Percentiles rank a stretch among this genome's conserved stretches.
phyloP scores from a whole-genome alignment of 2,888 invertebrate species.

The Rhodophaea formosa region DNA sequence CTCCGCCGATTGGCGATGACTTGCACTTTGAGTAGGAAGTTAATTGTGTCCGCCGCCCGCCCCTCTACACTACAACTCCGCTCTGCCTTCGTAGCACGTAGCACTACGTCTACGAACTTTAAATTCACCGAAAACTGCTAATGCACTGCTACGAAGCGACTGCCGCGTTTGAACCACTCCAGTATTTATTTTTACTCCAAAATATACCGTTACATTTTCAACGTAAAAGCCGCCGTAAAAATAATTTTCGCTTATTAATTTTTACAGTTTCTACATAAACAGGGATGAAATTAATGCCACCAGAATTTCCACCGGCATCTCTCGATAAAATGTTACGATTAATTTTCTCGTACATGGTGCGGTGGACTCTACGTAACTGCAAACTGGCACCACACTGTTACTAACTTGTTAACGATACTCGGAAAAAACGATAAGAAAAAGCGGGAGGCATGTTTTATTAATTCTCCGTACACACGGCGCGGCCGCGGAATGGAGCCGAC shows the following conservation, averaged over 20 bases:
- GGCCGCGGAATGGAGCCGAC: constrained; percentile 71
- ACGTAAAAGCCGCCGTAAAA: constrained; percentile 36
- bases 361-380: constrained; percentile 50
- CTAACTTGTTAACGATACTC: constrained; percentile 65
- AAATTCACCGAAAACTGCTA: constrained; percentile 44
- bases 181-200: not conserved
- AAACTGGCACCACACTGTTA: constrained; percentile 55
- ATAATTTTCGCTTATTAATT: constrained; percentile 42
- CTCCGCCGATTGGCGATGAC: constrained; percentile 70
- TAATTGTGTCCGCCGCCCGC: constrained; percentile 59
- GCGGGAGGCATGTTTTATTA: constrained; percentile 75
- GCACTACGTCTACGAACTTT: constrained; percentile 44
- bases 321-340: constrained; percentile 48
- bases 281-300: constrained; percentile 29
- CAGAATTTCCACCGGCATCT: constrained; percentile 35
- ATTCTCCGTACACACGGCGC: constrained; percentile 73
- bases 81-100: constrained; percentile 28
- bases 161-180: constrained; percentile 25
- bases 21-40: constrained; percentile 66
- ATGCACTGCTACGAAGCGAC: constrained; percentile 39
- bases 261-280: constrained; percentile 47
- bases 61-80: constrained; percentile 21
- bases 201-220: constrained; percentile 31
- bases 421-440: constrained; percentile 69
- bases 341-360: constrained; percentile 45